A percentile compares a stretch with the other conserved stretches of the same genome.
These are phyloP conservation scores for Unio delphinus DNA, from an alignment of 2,888 invertebrate species.

Conservation along the genomic window DNA sequence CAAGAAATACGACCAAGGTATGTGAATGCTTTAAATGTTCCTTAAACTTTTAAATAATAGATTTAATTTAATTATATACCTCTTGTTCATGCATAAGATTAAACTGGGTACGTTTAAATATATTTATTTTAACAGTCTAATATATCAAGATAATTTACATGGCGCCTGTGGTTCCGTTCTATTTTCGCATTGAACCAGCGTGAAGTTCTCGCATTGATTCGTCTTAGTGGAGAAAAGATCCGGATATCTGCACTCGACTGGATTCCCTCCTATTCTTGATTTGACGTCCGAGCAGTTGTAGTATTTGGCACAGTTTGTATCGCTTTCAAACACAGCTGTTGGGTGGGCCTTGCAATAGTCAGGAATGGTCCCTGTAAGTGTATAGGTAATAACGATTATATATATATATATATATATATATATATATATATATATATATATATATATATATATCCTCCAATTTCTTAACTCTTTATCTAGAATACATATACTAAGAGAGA, in stretches of 20 bases:
- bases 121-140: too few species aligned
- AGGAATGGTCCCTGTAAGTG: slow-evolving; percentile 17
- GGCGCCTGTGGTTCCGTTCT: slow-evolving; percentile 35
- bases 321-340: slow-evolving; percentile 16
- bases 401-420: too few species aligned
- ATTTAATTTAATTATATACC: too few species aligned
- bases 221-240: slow-evolving; percentile 33
- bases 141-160: slow-evolving; percentile 21
- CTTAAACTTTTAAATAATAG: too few species aligned
- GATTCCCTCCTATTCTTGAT: slow-evolving; percentile 10
- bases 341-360: slow-evolving; percentile 27
- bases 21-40: too few species aligned
- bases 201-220: slow-evolving; percentile 26
- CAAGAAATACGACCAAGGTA: too few species aligned
- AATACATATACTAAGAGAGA: too few species aligned
- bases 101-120: too few species aligned
- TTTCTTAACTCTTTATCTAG: too few species aligned
- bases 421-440: too few species aligned
- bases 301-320: slow-evolving; percentile 38
- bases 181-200: slow-evolving; percentile 26
- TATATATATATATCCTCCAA: too few species aligned
- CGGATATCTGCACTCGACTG: slow-evolving; percentile 33
- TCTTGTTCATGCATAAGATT: too few species aligned
- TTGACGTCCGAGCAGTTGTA: slow-evolving; percentile 33
- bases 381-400: neutral